Evolutionary conservation across 2,888 invertebrate species (phyloP).

Genomic region (Brachyptera putata): DNA sequence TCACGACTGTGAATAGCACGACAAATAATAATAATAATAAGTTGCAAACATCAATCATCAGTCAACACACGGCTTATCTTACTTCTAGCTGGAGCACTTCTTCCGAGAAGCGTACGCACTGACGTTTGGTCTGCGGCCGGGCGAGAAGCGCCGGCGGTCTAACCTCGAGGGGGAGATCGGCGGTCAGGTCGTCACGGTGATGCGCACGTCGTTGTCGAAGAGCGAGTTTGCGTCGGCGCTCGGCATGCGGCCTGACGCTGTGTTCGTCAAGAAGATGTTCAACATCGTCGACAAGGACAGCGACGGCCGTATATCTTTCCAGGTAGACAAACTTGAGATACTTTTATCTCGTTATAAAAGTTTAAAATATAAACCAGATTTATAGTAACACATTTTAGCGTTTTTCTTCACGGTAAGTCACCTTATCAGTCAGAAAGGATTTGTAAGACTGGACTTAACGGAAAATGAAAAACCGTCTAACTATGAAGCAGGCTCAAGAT

Average conservation of each 20-base stretch:
- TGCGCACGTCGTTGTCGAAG: conserved; percentile 87
- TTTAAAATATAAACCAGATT: too few species aligned
- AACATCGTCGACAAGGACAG: conserved; percentile 94
- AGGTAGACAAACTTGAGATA: conserved; percentile 50
- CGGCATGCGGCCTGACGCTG: conserved; percentile 91
- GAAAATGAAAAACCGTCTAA: too few species aligned
- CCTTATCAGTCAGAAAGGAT: too few species aligned
- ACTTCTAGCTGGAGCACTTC: conserved; percentile 81
- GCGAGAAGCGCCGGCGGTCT: conserved; percentile 71
- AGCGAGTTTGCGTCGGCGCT: conserved; percentile 91
- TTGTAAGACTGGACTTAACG: too few species aligned
- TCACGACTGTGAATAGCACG: too few species aligned
- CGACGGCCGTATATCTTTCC: conserved; percentile 90
- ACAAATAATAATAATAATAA: too few species aligned
- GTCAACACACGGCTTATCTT: too few species aligned
- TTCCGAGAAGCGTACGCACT: conserved; percentile 94
- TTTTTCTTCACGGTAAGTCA: too few species aligned
- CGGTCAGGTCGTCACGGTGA: conserved; percentile 78
- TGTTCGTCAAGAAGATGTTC: conserved; percentile 96
- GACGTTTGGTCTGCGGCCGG: conserved; percentile 84
- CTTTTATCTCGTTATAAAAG: too few species aligned
- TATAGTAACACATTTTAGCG: too few species aligned
- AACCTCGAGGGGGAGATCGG: conserved; percentile 58
- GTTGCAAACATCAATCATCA: too few species aligned
- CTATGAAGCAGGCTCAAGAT: too few species aligned